A percentile compares a stretch with the other conserved stretches of the same genome.
Conservation (phyloP, 2,797 vertebrate species). For the Agapornis canus region DNA sequence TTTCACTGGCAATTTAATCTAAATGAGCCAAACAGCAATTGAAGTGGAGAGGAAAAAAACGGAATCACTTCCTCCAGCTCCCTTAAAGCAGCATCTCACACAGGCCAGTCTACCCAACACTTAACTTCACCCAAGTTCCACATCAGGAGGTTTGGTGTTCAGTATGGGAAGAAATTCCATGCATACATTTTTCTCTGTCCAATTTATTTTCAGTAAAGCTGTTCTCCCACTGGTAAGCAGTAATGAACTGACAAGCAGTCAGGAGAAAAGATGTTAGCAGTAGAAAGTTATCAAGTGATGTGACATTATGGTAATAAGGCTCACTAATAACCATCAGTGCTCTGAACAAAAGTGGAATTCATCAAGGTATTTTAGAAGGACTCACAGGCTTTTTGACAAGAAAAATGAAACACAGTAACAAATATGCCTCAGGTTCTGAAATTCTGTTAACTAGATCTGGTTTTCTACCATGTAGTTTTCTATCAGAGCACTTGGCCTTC, state of each 20-base stretch:
- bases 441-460: not conserved
- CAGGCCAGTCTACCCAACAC: not conserved
- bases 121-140: not conserved
- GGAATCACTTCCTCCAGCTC: not conserved
- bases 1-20: not conserved
- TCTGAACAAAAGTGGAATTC: not conserved
- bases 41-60: not conserved
- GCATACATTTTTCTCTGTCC: not conserved
- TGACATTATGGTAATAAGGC: not conserved
- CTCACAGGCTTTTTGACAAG: not conserved
- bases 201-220: not conserved
- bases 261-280: not conserved
- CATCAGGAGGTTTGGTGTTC: not conserved
- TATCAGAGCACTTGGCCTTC: not conserved
- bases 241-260: not conserved
- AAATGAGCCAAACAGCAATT: not conserved
- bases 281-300: not conserved
- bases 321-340: not conserved
- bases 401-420: not conserved
- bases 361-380: not conserved
- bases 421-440: not conserved
- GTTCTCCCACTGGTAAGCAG: not conserved
- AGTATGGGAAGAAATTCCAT: not conserved
- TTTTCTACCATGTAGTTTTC: not conserved
- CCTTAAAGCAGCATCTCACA: not conserved